Base-by-base conservation (phyloP, 2,113 vertebrate species). In the Xiphophorus couchianus region DNA sequence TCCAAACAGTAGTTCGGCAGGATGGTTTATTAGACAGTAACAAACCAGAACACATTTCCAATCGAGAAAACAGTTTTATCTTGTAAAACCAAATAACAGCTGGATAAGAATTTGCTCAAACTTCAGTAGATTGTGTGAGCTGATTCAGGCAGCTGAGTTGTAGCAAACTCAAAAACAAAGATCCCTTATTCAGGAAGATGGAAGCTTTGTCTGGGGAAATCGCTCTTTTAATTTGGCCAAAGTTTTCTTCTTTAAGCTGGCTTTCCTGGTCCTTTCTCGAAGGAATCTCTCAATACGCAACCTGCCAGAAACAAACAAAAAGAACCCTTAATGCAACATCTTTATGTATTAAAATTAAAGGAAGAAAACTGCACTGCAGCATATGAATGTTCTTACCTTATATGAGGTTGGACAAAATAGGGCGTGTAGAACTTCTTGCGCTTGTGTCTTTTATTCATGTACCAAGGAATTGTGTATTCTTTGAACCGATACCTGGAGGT, bases 401-500 rank as follows among this genome's bases (percentile, higher is more conserved):
- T 88, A 78, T 96, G 94, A n/a, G 68, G 94, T 10, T 96, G 73
- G 54, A 98, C 97, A 15, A 95, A 95, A 30, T 88, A 78, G 60
- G 95, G 94, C 1, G 96, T 96, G 86, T 88, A 98, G 90, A 97
- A 99, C 79, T 51, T 94, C 81, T 92, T 97, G 77, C 84, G 94
- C 12, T 93, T 96, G 91, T 99, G 94, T 71, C 82, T 93, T 74
- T n/a, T 94, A 74, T 99, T 99, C 89, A 99, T 90, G 90, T 97
- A 84, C 98, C 98, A 99, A 0, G 98, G 98, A 88, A 99, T 94
- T 6, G 96, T 93, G 90, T 97, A 96, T 84, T 98, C 97, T 88
- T 93, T 97, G 81, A 94, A 98, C 33, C 89, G 94, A 84, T 99
- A 95, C 98, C 98, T 99, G 79, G 74, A 37, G 73, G 62, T 42